Evolutionary conservation across 1,140 invertebrate genomes (phyloP).

Genomic region (Trichomalopsis sarcophagae): DNA sequence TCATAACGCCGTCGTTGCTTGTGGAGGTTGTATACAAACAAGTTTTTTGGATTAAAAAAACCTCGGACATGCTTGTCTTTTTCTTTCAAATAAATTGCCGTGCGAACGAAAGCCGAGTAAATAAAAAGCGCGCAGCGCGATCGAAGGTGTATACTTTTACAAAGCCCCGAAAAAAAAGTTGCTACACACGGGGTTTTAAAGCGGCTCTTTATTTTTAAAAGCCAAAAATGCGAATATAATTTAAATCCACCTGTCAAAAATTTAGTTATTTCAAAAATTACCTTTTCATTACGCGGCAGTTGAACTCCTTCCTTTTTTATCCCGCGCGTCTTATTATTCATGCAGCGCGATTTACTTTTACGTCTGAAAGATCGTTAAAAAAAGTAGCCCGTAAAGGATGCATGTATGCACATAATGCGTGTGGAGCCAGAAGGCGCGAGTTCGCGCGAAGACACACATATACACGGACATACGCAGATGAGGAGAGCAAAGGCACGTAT

Average conservation of each 20-base stretch:
- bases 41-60: too few species aligned
- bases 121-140: neutral
- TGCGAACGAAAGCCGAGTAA: neutral
- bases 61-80: too few species aligned
- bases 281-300: conserved; percentile 35
- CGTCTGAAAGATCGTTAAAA: conserved; percentile 37
- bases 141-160: too few species aligned
- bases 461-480: neutral
- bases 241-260: conserved; percentile 27
- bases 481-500: conserved; percentile 38
- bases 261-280: conserved; percentile 44
- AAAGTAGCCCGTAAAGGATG: conserved; percentile 43
- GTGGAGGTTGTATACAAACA: too few species aligned
- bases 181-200: too few species aligned
- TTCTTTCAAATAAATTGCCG: too few species aligned
- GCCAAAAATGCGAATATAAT: neutral
- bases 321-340: conserved; percentile 1
- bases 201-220: conserved; percentile 4
- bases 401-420: neutral
- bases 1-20: too few species aligned
- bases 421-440: neutral
- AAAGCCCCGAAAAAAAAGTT: too few species aligned
- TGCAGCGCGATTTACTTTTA: conserved; percentile 50
- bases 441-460: too few species aligned
- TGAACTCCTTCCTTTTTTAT: conserved; percentile 19